A percentile compares a stretch with the other conserved stretches of the same genome.
phyloP scores from a whole-genome alignment of 2,888 invertebrate genomes.

The Aphelenchoides bicaudatus region DNA sequence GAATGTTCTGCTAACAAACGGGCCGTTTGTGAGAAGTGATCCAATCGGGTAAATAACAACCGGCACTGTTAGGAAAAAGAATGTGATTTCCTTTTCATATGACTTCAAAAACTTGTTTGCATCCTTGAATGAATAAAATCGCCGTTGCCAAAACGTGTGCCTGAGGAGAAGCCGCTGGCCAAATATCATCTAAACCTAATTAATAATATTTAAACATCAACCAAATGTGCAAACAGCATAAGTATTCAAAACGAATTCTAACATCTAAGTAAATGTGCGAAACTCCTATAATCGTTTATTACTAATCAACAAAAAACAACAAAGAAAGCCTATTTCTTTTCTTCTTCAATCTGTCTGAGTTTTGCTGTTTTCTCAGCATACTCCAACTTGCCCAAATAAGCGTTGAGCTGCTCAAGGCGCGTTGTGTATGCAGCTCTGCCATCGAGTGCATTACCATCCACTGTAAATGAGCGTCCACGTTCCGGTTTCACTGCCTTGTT shows the following conservation, averaged over 20 bases:
- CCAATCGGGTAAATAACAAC: constrained; percentile 46
- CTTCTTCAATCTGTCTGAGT: constrained; percentile 2
- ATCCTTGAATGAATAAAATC: too few species aligned
- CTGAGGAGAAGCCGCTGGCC: too few species aligned
- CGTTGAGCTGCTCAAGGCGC: neutral
- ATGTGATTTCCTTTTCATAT: too few species aligned
- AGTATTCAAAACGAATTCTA: neutral
- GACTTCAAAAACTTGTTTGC: too few species aligned
- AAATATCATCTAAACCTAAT: too few species aligned
- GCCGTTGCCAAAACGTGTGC: too few species aligned
- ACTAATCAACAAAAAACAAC: constrained; percentile 9
- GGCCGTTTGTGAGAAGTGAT: constrained; percentile 45
- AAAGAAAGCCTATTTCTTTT: neutral
- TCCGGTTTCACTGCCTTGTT: constrained; percentile 10
- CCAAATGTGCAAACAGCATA: too few species aligned
- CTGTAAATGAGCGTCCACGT: constrained; percentile 16
- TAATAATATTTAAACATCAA: too few species aligned
- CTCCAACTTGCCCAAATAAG: too few species aligned
- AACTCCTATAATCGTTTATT: too few species aligned
- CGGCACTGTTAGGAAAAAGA: constrained; percentile 47
- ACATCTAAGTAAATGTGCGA: neutral
- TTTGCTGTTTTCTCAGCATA: too few species aligned
- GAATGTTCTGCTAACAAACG: constrained; percentile 45
- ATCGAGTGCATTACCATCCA: constrained; percentile 13
- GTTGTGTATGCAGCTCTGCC: neutral